Evolutionary conservation across 2,797 vertebrate genomes (phyloP), one percentile per base, ranked within the genome.

Genomic region (Protonibea diacanthus): DNA sequence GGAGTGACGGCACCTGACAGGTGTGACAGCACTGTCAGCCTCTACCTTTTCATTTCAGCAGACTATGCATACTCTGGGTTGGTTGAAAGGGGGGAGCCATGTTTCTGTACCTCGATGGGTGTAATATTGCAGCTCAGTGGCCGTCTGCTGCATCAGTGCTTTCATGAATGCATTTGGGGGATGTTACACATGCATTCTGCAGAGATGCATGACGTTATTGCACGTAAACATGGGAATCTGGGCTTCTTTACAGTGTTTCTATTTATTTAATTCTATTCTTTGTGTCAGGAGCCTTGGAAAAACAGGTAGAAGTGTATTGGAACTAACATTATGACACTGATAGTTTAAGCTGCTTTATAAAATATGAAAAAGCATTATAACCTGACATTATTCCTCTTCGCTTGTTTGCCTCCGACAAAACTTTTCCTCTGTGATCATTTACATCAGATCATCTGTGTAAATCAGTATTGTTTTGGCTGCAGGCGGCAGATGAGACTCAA

Each of bases 161-260:
- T 1, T 21, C 42, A 12, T 71, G 29, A 74, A 80, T 62, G 33
- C 51, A 66, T 71, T 56, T 23, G 5, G 56, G 21, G 57, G 29
- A 52, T 52, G 51, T 60, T 13, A 27, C 15, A 38, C 70, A 81
- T 82, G 82, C 80, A 74, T 80, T 80, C 23, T 55, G 17, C n/a
- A 42, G 23, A 27, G 60, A 84, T 84, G 83, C 87, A 90, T 88
- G 89, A 33, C 40, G 51, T 21, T 9, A n/a, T 7, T 74, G 63
- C 67, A 73, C 57, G 55, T 57, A 23, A 71, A 25, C 47, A 25
- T 73, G 81, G 65, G 47, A 64, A 48, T 56, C 27, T 67, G 59
- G 70, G 77, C 0, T 2, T 63, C 3, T 55, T 71, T 59, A 69
- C 14, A 3, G 27, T 66, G 23, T 61, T 29, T 45, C 18, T 17